Conservation (phyloP, 2,888 invertebrate genomes). For the Acanthosoma haemorrhoidale region DNA sequence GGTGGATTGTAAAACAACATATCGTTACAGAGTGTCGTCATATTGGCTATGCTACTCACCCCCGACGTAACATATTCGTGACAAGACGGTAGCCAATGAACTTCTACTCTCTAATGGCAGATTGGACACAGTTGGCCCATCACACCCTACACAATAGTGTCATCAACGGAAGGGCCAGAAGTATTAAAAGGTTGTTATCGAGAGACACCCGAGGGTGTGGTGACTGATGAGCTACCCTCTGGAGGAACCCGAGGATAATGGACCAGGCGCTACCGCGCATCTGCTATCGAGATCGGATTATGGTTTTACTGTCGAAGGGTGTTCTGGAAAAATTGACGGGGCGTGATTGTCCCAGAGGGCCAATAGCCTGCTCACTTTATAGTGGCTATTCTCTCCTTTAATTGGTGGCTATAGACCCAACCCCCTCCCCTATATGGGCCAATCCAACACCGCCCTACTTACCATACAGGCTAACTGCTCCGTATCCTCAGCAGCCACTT, state of each 20-base stretch:
- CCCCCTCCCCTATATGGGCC: not conserved
- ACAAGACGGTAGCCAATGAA: too few relatives aligned
- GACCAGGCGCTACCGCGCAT: not conserved
- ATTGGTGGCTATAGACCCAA: not conserved
- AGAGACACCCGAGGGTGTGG: not conserved
- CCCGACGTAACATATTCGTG: too few relatives aligned
- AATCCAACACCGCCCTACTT: not conserved
- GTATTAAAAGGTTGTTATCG: conserved; percentile 31
- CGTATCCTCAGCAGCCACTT: not conserved
- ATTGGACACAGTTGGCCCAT: not conserved
- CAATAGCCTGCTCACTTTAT: not conserved
- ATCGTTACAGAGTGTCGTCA: too few relatives aligned
- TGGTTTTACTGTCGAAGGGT: conserved; percentile 15
- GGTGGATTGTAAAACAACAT: too few relatives aligned
- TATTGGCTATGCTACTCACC: too few relatives aligned
- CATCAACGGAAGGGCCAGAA: not conserved
- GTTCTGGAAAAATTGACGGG: conserved; percentile 12
- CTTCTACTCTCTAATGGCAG: too few relatives aligned
- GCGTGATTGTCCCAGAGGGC: conserved; percentile 17
- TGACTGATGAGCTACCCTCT: conserved; percentile 14
- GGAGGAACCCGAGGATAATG: not conserved
- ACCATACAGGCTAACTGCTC: not conserved
- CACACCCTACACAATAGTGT: not conserved
- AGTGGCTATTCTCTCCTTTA: not conserved
- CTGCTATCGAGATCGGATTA: conserved; percentile 21